Conservation (phyloP, 2,888 invertebrate genomes). For the Eilema depressum region DNA sequence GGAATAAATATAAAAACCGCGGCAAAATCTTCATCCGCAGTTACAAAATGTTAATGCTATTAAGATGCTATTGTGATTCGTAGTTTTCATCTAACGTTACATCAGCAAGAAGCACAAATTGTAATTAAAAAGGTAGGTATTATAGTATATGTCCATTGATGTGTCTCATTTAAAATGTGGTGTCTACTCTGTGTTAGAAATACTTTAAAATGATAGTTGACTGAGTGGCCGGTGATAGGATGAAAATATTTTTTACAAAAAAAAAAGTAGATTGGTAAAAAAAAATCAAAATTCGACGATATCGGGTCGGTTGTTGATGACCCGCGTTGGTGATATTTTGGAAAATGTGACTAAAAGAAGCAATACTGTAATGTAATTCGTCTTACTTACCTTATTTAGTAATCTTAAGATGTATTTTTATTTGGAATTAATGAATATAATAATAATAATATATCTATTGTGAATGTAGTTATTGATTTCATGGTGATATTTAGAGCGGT, state of each 20-base stretch:
- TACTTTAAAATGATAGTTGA: constrained; percentile 81
- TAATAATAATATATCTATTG: constrained; percentile 77
- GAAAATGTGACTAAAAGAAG: constrained; percentile 91
- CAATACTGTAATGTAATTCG: constrained; percentile 91
- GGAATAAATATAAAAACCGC: neutral
- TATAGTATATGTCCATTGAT: constrained; percentile 85
- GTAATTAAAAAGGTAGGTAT: constrained; percentile 78
- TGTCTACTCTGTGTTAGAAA: constrained; percentile 85
- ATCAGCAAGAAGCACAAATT: constrained; percentile 75
- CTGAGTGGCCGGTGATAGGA: constrained; percentile 79
- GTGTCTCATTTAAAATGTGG: constrained; percentile 86
- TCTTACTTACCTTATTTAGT: constrained; percentile 87
- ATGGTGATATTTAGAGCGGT: constrained; percentile 86
- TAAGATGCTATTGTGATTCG: constrained; percentile 48
- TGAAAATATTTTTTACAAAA: constrained; percentile 84
- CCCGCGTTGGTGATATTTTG: constrained; percentile 88
- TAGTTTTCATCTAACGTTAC: constrained; percentile 61
- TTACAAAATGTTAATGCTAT: constrained; percentile 36
- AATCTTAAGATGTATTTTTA: constrained; percentile 81
- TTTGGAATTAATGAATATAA: constrained; percentile 73
- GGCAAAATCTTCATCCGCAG: constrained; percentile 28
- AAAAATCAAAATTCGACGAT: constrained; percentile 57
- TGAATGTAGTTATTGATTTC: constrained; percentile 86
- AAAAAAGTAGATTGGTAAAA: constrained; percentile 58
- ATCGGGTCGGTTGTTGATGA: constrained; percentile 56